phyloP scores from a whole-genome alignment of 2,113 vertebrate genomes.

The Hypanus sabinus region DNA sequence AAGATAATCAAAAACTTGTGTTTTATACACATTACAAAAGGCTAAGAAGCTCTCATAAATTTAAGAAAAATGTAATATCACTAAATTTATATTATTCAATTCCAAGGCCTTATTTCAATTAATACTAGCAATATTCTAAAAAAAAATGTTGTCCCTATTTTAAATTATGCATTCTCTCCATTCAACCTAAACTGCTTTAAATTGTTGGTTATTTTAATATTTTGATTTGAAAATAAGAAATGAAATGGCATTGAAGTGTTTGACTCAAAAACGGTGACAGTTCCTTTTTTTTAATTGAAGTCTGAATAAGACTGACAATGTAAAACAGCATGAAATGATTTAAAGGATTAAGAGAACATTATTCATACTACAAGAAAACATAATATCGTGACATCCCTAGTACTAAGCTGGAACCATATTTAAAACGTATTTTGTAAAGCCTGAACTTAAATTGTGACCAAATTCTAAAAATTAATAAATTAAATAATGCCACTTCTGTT shows the following conservation, averaged over 20 bases:
- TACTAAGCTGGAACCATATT: conserved; percentile 9
- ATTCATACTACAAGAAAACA: neutral
- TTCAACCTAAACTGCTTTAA: neutral
- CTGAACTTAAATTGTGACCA: neutral
- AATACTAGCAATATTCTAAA: neutral
- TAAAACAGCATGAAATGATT: neutral
- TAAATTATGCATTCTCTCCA: neutral
- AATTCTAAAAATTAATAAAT: conserved; percentile 10
- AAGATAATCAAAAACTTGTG: neutral
- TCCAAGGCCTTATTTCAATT: neutral
- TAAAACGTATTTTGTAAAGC: neutral
- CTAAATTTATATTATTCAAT: neutral
- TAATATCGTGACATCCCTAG: conserved; percentile 34
- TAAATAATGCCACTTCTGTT: neutral
- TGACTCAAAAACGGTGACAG: neutral
- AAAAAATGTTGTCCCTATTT: neutral
- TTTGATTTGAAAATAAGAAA: neutral
- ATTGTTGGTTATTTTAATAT: neutral
- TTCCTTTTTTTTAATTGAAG: neutral
- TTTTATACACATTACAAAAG: conserved; percentile 13
- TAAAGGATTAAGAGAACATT: neutral
- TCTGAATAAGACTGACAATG: neutral
- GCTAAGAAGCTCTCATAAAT: neutral
- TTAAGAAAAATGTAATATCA: neutral
- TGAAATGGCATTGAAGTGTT: neutral